Evolutionary conservation across 2,888 invertebrate species (phyloP).

Genomic region (Priapulus caudatus): DNA sequence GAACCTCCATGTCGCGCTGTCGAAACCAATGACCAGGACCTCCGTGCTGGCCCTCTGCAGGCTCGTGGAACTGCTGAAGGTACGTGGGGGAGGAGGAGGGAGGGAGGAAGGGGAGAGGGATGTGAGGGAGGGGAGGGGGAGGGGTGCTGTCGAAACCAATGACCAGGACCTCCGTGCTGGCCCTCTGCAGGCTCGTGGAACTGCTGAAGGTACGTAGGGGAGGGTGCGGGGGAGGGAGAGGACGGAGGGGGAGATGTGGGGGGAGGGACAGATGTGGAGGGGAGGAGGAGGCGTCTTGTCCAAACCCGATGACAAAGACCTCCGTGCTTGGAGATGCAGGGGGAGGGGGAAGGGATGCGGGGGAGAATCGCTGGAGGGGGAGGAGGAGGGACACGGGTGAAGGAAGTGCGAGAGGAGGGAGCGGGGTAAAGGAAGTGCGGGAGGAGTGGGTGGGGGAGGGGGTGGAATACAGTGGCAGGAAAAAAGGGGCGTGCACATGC

Average conservation of each 20-base stretch:
- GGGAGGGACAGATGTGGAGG: too few species aligned
- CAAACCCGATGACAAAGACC: too few species aligned
- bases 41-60: conserved; percentile 62
- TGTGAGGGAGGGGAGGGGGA: too few species aligned
- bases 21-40: conserved; percentile 62
- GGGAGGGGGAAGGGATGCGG: not conserved
- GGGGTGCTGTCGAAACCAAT: conserved; percentile 55
- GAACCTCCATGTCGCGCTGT: conserved; percentile 56
- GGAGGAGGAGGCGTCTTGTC: too few species aligned
- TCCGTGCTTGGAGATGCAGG: too few species aligned
- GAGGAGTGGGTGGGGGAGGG: not conserved
- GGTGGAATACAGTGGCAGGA: not conserved
- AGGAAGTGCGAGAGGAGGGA: not conserved
- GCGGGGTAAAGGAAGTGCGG: not conserved
- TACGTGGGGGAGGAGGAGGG: too few species aligned
- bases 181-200: conserved; percentile 67
- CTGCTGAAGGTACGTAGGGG: conserved; percentile 48
- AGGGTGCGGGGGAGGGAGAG: conserved; percentile 17
- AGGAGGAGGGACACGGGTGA: not conserved
- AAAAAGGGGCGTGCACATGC: not conserved
- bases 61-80: conserved; percentile 64
- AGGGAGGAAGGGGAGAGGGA: too few species aligned
- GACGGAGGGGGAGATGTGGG: conserved; percentile 14
- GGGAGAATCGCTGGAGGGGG: not conserved
- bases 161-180: conserved; percentile 57